Evolutionary conservation across 1,140 invertebrate genomes (phyloP).

Genomic region (Euura saliciscinereae): DNA sequence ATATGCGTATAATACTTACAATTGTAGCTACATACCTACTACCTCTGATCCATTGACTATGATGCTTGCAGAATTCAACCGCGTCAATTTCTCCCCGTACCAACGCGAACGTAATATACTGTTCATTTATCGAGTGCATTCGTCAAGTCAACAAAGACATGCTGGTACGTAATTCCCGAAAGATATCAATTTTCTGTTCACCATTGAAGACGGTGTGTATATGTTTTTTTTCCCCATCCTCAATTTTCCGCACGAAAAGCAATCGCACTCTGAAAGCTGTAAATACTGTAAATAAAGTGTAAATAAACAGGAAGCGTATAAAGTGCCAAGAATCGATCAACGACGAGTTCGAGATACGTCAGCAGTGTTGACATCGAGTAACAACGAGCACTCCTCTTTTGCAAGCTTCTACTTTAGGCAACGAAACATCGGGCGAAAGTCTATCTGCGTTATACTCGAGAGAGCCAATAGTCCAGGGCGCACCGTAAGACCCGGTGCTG

Average conservation of each 20-base stretch:
- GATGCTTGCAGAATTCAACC: conserved; percentile 38
- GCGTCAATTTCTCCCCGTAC: conserved; percentile 16
- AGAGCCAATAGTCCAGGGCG: conserved; percentile 16
- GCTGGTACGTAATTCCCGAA: conserved; percentile 36
- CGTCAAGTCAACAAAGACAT: conserved; percentile 48
- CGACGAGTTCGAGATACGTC: background rate
- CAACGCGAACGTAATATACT: conserved; percentile 39
- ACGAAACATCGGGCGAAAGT: background rate
- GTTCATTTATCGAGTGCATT: conserved; percentile 49
- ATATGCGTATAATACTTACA: background rate
- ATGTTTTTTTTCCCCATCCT: no score
- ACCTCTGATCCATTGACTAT: background rate
- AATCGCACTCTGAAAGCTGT: conserved; percentile 5
- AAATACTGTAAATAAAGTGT: conserved; percentile 21
- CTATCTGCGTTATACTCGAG: conserved; percentile 3
- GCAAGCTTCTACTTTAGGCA: background rate
- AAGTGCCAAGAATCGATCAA: background rate
- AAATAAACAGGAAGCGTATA: conserved; percentile 19
- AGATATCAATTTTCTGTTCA: background rate
- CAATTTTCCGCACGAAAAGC: background rate
- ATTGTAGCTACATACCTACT: background rate
- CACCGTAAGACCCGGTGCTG: conserved; percentile 30
- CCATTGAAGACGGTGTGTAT: no score
- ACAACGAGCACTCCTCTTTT: background rate
- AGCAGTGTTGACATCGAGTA: background rate